Evolutionary conservation across 2,113 vertebrate genomes (phyloP), one percentile per base, ranked within the genome.

Genomic region (Corynorhinus townsendii): DNA sequence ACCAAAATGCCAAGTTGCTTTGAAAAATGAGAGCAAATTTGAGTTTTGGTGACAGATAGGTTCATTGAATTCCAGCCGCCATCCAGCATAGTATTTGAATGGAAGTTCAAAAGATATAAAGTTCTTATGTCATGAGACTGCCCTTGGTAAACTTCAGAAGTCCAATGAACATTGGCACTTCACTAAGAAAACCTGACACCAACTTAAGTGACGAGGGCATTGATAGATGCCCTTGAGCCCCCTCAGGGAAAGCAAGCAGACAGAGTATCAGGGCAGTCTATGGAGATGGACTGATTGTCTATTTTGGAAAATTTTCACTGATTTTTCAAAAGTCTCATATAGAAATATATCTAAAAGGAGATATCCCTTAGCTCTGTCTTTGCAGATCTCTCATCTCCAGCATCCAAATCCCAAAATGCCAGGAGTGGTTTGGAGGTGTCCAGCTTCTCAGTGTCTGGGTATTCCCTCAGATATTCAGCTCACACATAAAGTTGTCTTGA

Each of bases 1-100:
- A 94, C 90, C 71, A 88, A 95, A 95, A 77, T 73, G 76, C 96
- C 91, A 56, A 91, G 45, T 85, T 92, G 72, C 76, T 92, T 77
- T 90, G 76, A 97, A 77, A 81, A 90, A 68, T 90, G 84, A 90
- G 95, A 93, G 52, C 81, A 89, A 59, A 85, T 54, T 62, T 92
- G 76, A 69, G 72, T 73, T 82, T 88, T 87, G 84, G 85, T 93
- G 92, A 84, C 64, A 62, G 59, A 75, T 91, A 54, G 66, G n/a
- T 73, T 88, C 43, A n/a, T 95, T 96, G 77, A 75, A 85, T 91
- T 83, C 93, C 30, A 87, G 71, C 84, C 40, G 72, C 76, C 9
- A 4, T 38, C 2, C 1, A 95, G n/a, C 33, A 73, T 72, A 28
- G 17, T 3, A 5, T 90, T 66, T 96, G 76, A 82, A 73, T 45